A percentile compares a stretch with the other conserved stretches of the same genome.
Conservation (phyloP, 2,888 invertebrate genomes). For the Oscheius sp. region DNA sequence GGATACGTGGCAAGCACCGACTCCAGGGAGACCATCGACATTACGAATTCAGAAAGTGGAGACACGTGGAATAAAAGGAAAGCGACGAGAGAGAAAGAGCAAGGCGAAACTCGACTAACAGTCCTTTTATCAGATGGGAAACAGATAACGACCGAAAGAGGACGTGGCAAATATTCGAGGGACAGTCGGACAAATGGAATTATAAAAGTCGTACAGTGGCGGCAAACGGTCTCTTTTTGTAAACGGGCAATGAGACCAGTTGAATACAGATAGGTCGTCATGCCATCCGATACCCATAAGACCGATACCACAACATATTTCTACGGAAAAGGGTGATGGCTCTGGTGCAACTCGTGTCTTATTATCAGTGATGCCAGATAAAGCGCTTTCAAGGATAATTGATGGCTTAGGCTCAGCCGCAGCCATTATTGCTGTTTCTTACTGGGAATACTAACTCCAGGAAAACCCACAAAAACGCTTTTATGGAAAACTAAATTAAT, state of each 20-base stretch:
- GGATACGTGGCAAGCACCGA: background rate
- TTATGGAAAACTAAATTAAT: too few species aligned
- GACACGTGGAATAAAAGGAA: background rate
- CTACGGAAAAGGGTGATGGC: too few species aligned
- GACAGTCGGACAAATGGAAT: background rate
- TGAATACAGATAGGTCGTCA: background rate
- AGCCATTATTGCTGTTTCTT: too few species aligned
- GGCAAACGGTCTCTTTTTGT: constrained; percentile 19
- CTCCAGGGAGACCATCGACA: background rate
- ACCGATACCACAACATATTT: constrained; percentile 16
- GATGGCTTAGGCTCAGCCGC: too few species aligned
- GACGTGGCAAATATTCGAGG: constrained; percentile 10
- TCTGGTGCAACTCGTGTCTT: too few species aligned
- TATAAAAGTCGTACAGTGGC: constrained; percentile 13
- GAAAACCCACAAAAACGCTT: too few species aligned
- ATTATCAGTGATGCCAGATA: too few species aligned
- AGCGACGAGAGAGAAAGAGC: background rate
- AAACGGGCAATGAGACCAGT: constrained; percentile 1
- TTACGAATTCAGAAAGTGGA: background rate
- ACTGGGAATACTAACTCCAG: too few species aligned
- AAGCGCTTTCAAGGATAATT: too few species aligned
- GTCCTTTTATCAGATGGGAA: background rate
- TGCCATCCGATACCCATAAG: constrained; percentile 4
- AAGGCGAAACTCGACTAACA: background rate
- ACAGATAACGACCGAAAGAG: background rate